A percentile compares a stretch with the other conserved stretches of the same genome.
Conservation (phyloP, 2,888 invertebrate species). For the Lordiphosa andalusiaca region DNA sequence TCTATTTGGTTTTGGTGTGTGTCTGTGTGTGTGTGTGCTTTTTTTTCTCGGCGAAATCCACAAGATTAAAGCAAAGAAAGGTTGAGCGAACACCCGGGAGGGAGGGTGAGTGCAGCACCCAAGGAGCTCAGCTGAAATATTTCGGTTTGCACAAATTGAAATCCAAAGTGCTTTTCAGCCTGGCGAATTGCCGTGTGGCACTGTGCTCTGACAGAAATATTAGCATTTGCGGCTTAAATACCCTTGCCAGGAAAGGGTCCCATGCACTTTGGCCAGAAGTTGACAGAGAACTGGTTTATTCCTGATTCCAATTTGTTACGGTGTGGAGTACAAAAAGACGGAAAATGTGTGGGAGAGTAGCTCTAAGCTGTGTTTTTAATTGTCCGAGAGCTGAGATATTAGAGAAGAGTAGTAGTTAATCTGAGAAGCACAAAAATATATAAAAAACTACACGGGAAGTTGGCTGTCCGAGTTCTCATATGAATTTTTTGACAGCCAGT, state of each 20-base stretch:
- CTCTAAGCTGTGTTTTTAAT: no score
- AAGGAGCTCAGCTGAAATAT: slow-evolving; percentile 74
- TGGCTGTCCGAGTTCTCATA: no score
- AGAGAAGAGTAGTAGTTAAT: no score
- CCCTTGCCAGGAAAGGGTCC: slow-evolving; percentile 4
- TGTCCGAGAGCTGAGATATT: no score
- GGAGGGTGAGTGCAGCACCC: not conserved
- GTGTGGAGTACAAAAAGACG: no score
- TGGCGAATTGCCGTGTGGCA: slow-evolving; percentile 35
- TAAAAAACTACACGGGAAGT: no score
- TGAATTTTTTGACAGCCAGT: no score
- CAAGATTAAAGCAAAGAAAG: slow-evolving; percentile 67
- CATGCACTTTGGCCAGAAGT: no score
- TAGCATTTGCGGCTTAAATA: slow-evolving; percentile 66
- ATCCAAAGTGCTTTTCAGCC: slow-evolving; percentile 75
- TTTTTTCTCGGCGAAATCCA: slow-evolving; percentile 57
- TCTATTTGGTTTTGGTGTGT: slow-evolving; percentile 60
- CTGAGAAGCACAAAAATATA: no score
- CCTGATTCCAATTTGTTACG: no score
- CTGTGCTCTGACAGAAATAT: slow-evolving; percentile 70
- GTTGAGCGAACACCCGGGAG: slow-evolving; percentile 25
- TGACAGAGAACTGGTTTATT: no score
- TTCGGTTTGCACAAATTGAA: slow-evolving; percentile 74
- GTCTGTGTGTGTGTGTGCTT: not conserved
- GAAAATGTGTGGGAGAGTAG: no score